Base-by-base conservation (phyloP, 2,888 invertebrate genomes). In the Lampropteryx suffumata region DNA sequence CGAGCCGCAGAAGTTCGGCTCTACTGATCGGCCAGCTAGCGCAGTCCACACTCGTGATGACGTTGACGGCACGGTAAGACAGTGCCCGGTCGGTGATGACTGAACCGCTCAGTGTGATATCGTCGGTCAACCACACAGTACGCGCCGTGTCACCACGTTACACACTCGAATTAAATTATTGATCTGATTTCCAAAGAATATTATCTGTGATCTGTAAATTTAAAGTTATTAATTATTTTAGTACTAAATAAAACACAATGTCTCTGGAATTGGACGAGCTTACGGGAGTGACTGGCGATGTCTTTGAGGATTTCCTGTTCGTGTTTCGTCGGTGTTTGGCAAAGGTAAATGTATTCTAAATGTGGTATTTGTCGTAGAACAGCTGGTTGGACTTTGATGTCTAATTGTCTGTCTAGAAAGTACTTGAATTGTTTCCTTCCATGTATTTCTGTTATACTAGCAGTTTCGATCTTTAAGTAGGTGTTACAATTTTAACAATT, bases 271-370 rank as follows among this genome's bases (percentile, higher is more conserved):
- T 93, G 75, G 94, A 92, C 77, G 92, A 93, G 63, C 78, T 92
- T 21, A 81, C 90, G 67, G 89, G 91, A 65, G 79, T 91, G 73
- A 90, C 94, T 64, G 94, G 94, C 64, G 94, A 94, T 82, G 92
- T 94, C 67, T 91, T 95, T 81, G 94, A 94, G 76, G 95, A 95
- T 82, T 94, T 95, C 82, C 91, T 94, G 70, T 82, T 92, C 67
- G 91, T 94, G 72, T 94, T 94, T 75, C 93, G 93, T 62, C 92
- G 94, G 68, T 91, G 94, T 72, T 91, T 94, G 82, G 91, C 92
- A 84, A 92, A 93, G 94, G 94, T 94, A 93, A 90, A 80, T 84
- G 81, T 65, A 82, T 73, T 85, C 82, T 82, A 83, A 81, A 82
- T 84, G 82, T 67, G 79, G 73, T 41, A 21, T 74, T 76, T 14